phyloP scores from a whole-genome alignment of 2,113 vertebrate species.

The Toxostoma redivivum region DNA sequence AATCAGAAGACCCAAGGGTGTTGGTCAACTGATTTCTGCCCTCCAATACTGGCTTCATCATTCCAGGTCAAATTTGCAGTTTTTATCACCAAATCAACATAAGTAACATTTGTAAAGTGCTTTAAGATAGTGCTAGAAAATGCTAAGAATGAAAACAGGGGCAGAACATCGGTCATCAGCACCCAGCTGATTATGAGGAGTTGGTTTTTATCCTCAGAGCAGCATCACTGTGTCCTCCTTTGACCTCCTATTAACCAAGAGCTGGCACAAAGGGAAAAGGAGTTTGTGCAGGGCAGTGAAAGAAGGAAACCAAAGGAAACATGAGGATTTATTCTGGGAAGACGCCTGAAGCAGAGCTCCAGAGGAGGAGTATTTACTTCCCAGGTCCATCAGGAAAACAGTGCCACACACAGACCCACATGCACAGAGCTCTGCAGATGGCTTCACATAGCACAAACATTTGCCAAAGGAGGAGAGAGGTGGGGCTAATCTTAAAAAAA shows the following conservation, averaged over 20 bases:
- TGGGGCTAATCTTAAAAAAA: neutral
- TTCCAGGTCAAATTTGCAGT: neutral
- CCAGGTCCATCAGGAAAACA: neutral
- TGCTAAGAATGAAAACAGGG: neutral
- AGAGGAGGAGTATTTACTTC: neutral
- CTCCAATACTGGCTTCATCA: neutral
- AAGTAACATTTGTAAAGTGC: constrained; percentile 39
- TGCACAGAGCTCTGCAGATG: neutral
- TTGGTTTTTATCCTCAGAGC: neutral
- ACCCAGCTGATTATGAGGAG: neutral
- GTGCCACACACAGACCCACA: neutral
- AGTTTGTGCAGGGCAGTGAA: neutral
- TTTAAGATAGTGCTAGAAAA: constrained; percentile 42
- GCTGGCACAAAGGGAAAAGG: neutral
- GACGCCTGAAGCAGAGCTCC: neutral
- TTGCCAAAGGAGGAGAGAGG: neutral
- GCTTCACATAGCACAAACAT: neutral
- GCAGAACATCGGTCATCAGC: neutral
- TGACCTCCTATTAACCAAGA: neutral
- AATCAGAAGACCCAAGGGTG: neutral
- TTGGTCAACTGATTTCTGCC: neutral
- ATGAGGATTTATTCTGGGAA: neutral
- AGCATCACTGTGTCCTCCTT: neutral
- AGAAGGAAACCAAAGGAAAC: neutral
- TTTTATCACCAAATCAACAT: neutral